phyloP scores from a whole-genome alignment of 92 coral and sea anemone genomes.

The Epizoanthus illoricatus region DNA sequence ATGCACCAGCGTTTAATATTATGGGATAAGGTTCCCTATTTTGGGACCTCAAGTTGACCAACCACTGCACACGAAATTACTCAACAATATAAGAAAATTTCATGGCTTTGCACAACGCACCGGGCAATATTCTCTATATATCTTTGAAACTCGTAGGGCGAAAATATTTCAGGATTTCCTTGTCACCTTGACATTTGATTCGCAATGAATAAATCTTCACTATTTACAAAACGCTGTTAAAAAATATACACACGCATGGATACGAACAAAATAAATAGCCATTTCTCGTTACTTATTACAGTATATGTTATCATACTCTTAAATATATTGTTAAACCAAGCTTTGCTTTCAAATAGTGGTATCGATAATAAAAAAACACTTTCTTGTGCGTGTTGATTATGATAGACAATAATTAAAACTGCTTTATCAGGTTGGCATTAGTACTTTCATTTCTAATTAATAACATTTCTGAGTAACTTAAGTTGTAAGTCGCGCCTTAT shows the following conservation, averaged over 20 bases:
- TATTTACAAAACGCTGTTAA: background rate
- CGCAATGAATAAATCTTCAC: background rate
- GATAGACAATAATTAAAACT: background rate
- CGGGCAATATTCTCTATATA: too few species aligned
- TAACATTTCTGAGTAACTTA: background rate
- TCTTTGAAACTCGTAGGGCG: too few species aligned
- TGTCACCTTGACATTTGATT: slow-evolving; percentile 15
- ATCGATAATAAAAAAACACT: background rate
- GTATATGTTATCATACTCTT: too few species aligned
- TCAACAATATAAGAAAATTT: too few species aligned
- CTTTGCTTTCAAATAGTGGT: too few species aligned
- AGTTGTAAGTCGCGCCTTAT: slow-evolving; percentile 74
- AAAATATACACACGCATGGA: background rate
- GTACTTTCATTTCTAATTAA: background rate
- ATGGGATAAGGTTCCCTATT: too few species aligned
- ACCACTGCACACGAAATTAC: too few species aligned
- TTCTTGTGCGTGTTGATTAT: background rate
- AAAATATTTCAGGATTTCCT: background rate
- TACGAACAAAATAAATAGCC: background rate
- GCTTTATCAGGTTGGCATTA: background rate
- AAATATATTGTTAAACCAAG: too few species aligned
- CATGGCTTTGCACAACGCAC: too few species aligned
- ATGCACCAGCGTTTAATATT: too few species aligned
- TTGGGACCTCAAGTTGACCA: too few species aligned
- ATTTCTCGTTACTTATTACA: too few species aligned